Evolutionary conservation across 1,140 invertebrate genomes (phyloP), one percentile per base, ranked within the genome.

Genomic region (Cydia fagiglandana): DNA sequence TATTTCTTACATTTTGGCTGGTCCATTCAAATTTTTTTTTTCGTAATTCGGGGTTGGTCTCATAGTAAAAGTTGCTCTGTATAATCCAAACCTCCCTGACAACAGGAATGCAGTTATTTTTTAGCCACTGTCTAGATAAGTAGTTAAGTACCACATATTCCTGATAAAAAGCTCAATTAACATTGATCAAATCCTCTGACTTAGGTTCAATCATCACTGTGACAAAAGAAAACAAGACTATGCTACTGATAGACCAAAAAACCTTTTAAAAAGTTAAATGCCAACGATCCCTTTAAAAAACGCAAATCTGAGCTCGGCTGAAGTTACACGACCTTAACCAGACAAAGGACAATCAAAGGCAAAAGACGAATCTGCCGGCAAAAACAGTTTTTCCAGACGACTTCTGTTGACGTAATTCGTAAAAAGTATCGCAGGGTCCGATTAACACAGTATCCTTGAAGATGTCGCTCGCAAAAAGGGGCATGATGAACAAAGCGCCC

Each of bases 391-490:
- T 85, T 86, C 80, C 80, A 81, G 78, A 79, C 84, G 76, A 82
- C 80, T 83, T 82, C 81, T 78, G 80, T 79, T 79, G 77, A 77
- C 81, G 70, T 75, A 78, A 79, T 83, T 83, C 79, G 80, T 81
- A 86, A 84, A 85, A 87, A 88, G 81, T 85, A 88, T 84, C 81
- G 78, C 81, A 75, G 82, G 81, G 83, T 85, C 85, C 88, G 88
- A 90, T 91, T 91, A 92, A 91, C 88, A 91, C 86, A 87, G 89
- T 92, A 91, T 90, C 87, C 89, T 92, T 89, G 86, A 87, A 87
- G 86, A 89, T 84, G 87, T 89, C 85, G 79, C 86, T 85, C 86
- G 84, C 88, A 92, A 91, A 91, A 90, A 88, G 86, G 83, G 84
- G 82, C 84, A 85, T 81, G 84, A 86, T 84, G 86, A 87, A 88